Percentiles rank a stretch among this genome's conserved stretches.
Conservation (phyloP, 1,140 invertebrate species). For the Pentalonia nigronervosa region DNA sequence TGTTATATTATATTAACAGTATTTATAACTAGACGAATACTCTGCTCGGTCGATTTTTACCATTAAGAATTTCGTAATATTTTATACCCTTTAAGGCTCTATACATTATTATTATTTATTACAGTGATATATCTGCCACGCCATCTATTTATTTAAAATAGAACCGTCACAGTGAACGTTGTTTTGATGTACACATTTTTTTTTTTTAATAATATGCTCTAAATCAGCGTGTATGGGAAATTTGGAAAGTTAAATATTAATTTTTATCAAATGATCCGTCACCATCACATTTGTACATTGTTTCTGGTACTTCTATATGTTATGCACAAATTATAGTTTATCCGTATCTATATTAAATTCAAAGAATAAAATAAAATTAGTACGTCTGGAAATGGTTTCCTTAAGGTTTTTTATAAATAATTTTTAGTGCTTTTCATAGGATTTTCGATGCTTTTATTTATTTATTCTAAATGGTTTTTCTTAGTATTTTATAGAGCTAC, state of each 20-base stretch:
- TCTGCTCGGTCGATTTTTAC: no score
- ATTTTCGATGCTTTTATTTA: not conserved
- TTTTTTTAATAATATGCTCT: no score
- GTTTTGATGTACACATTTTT: no score
- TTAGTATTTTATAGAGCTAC: not conserved
- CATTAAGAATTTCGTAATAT: not conserved
- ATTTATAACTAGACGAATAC: no score
- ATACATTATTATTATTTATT: not conserved
- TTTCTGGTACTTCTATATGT: not conserved
- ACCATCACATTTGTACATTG: not conserved
- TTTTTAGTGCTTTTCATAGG: not conserved
- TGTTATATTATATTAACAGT: no score
- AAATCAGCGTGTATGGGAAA: no score
- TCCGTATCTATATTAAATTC: not conserved
- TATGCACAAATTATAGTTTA: not conserved
- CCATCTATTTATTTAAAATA: not conserved
- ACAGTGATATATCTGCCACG: not conserved
- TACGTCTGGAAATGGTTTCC: not conserved
- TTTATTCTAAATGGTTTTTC: not conserved
- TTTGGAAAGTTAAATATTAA: no score
- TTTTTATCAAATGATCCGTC: not conserved
- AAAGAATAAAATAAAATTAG: not conserved
- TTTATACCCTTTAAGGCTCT: not conserved
- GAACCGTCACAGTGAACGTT: not conserved
- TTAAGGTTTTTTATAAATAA: not conserved